Evolutionary conservation across 2,888 invertebrate species (phyloP).

Genomic region (Scrobipalpa atriplicella): DNA sequence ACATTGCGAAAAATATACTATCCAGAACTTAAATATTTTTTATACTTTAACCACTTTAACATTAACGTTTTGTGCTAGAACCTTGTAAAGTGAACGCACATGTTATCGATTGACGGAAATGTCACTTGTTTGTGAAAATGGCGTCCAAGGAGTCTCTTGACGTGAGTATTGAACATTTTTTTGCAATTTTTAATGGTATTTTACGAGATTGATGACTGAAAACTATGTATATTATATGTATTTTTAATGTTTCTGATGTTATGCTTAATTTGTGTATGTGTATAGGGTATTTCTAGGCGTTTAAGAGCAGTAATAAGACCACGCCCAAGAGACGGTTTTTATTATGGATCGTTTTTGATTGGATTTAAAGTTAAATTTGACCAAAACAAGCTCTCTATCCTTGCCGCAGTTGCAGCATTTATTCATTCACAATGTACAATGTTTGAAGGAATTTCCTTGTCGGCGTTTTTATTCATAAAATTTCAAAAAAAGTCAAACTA

Average conservation of each 20-base stretch:
- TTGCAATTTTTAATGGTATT: constrained; percentile 39
- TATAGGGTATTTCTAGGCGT: background rate
- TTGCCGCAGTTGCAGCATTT: background rate
- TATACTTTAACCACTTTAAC: background rate
- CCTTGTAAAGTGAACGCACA: constrained; percentile 11
- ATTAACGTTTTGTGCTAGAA: background rate
- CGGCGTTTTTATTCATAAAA: constrained; percentile 23
- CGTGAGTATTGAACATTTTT: constrained; percentile 65
- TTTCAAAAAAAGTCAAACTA: no score
- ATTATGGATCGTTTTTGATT: constrained; percentile 37
- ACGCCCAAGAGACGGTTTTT: constrained; percentile 56
- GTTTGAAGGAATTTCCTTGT: background rate
- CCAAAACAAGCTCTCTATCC: background rate
- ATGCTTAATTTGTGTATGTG: background rate
- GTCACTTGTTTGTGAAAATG: constrained; percentile 78
- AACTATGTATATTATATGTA: constrained; percentile 17
- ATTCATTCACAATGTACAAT: background rate
- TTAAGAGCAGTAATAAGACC: constrained; percentile 46
- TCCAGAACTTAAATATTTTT: no score
- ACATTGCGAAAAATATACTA: no score
- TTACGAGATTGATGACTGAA: constrained; percentile 30
- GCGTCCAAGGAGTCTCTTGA: constrained; percentile 81
- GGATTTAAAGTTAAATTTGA: constrained; percentile 29
- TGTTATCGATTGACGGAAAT: constrained; percentile 67
- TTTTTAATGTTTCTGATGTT: constrained; percentile 13